Conservation (phyloP, 2,888 invertebrate species). For the Limnephilus auricula region DNA sequence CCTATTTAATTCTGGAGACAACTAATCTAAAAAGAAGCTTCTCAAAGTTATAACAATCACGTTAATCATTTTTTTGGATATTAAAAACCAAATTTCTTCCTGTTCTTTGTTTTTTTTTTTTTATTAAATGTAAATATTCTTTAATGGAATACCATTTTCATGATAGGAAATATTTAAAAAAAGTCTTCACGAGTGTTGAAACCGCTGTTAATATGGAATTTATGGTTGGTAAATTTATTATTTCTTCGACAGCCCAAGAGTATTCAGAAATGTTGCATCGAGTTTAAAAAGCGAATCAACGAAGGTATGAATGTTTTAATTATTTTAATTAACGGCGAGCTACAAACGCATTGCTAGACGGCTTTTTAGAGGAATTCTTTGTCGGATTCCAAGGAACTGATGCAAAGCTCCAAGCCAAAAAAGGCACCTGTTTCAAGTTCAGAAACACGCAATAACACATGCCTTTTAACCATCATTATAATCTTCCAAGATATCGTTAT, state of each 20-base stretch:
- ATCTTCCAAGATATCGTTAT: neutral
- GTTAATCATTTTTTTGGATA: neutral
- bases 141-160: neutral
- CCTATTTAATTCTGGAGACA: too few species aligned
- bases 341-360: slow-evolving; percentile 28
- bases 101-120: too few species aligned
- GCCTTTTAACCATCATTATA: neutral
- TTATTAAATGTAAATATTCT: neutral
- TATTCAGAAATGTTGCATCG: neutral
- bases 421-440: neutral
- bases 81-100: neutral
- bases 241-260: neutral
- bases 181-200: neutral
- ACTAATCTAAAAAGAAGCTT: neutral
- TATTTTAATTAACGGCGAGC: slow-evolving; percentile 25
- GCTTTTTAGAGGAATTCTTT: slow-evolving; percentile 1
- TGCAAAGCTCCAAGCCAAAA: neutral
- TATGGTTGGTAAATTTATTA: neutral
- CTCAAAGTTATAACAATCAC: neutral
- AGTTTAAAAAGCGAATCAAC: slow-evolving; percentile 5
- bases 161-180: neutral
- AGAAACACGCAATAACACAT: neutral
- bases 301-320: slow-evolving; percentile 2
- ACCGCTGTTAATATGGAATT: neutral
- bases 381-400: neutral